Evolutionary conservation across 2,113 vertebrate species (phyloP), one percentile per base, ranked within the genome.

Genomic region (Podilymbus podiceps): DNA sequence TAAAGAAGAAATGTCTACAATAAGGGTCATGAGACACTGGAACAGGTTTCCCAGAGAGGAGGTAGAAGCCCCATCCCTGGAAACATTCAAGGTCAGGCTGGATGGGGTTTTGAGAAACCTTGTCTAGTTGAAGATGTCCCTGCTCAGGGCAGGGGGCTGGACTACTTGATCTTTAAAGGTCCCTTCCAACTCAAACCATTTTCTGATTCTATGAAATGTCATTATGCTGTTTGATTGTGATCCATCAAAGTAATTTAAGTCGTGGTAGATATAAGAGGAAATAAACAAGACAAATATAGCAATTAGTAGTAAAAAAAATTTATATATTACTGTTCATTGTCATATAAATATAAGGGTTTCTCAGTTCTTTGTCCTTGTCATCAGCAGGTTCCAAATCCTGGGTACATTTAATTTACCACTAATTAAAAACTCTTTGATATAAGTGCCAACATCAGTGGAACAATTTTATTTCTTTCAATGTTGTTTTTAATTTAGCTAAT

Each of bases 361-460:
- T 56, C 22, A 33, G 2, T 73, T 69, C 16, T 69, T 79, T 84
- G 31, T 75, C 73, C 76, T 84, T 88, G 7, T 79, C 38, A 68
- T 46, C 64, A 80, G 13, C 66, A 88, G 33, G 14, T 74, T 91
- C n/a, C 6, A 83, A 87, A 71, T 82, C 49, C 62, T 69, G 15
- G 15, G 44, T 86, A 71, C 68, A 78, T 46, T 46, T 74, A 94
- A 78, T 71, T 71, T 21, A 79, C 16, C 14, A 24, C 35, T 85
- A 88, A 80, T 89, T 80, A 81, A 88, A 93, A 81, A 7, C 10
- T 21, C 23, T 90, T 93, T 92, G 42, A 88, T 90, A 42, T 77
- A 83, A 81, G 20, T 84, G 21, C 11, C 56, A 95, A 59, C 15
- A 31, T 59, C 13, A 35, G 15, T 75, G 33, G 22, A 91, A 95